Evolutionary conservation across 2,888 invertebrate species (phyloP).

Genomic region (Plemyria rubiginata): DNA sequence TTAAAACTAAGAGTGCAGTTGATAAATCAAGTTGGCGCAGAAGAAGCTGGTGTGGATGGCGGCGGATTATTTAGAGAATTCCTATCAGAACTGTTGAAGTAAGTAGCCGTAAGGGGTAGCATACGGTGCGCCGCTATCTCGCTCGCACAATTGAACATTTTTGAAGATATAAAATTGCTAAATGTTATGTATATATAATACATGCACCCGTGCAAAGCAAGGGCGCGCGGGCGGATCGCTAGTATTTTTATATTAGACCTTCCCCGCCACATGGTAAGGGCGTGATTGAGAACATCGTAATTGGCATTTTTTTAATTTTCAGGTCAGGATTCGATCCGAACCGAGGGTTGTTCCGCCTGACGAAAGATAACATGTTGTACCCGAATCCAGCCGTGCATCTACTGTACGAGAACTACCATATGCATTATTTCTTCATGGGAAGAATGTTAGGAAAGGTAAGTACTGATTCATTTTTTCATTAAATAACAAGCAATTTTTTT

Average conservation of each 20-base stretch:
- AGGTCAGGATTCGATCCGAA: conserved; percentile 97
- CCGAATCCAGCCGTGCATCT: conserved; percentile 97
- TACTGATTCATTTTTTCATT: too few species aligned
- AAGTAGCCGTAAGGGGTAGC: conserved; percentile 44
- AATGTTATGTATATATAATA: too few species aligned
- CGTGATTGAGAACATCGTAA: too few species aligned
- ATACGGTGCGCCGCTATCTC: too few species aligned
- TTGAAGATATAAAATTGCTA: too few species aligned
- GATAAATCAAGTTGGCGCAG: conserved; percentile 94
- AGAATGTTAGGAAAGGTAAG: conserved; percentile 96
- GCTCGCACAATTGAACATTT: too few species aligned
- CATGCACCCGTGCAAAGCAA: too few species aligned
- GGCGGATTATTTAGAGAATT: conserved; percentile 99
- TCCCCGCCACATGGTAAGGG: too few species aligned
- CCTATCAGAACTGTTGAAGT: conserved; percentile 94
- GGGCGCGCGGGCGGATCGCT: too few species aligned
- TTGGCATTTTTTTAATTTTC: too few species aligned
- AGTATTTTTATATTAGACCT: too few species aligned
- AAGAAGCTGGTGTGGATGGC: conserved; percentile 98
- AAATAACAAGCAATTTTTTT: too few species aligned
- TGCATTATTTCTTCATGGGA: conserved; percentile 98
- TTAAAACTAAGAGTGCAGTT: conserved; percentile 94
- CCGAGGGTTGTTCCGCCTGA: conserved; percentile 95
- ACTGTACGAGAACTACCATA: conserved; percentile 92
- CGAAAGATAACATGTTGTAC: conserved; percentile 96